Evolutionary conservation across 2,113 vertebrate species (phyloP), one percentile per base, ranked within the genome.

Genomic region (Scytalopus superciliaris): DNA sequence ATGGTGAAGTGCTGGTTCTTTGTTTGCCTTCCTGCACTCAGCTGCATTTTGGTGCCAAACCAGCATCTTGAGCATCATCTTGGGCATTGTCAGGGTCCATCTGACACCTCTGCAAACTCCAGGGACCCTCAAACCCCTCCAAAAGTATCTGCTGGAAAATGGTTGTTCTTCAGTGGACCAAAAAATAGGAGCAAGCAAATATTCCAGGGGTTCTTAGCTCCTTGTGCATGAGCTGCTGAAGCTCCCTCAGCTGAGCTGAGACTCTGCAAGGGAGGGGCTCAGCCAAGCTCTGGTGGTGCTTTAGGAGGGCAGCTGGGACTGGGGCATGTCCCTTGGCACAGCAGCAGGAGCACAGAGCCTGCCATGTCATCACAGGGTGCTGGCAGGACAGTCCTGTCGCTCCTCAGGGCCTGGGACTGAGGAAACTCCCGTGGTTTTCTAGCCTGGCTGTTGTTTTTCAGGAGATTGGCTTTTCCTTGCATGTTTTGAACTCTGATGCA

Each of bases 401-500:
- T 79, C 52, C 13, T 47, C 67, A 31, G 17, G 73, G 73, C 80
- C 80, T 64, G 49, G 7, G 49, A 85, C 53, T 84, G 64, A 39
- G 84, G 68, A 13, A 28, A 10, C 19, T 40, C 25, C n/a, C 35
- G 59, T 4, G 37, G 1, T 72, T 84, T 67, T 55, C 93, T 69
- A 80, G 84, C 69, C 87, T 94, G 60, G 3, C 73, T 12, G 0
- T 52, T 25, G 3, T 80, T 72, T 89, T 28, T 33, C 69, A 21
- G 35, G 42, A 82, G 12, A 70, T 27, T 19, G 10, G 19, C 17
- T 84, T 84, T 88, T 82, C 7, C 44, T 19, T 30, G 68, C 10
- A 0, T 15, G 8, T 75, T 94, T 56, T 9, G 28, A 39, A 18
- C 40, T 30, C 22, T 6, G 1, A 10, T 5, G 6, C 33, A 0